Base-by-base conservation (phyloP, 2,113 vertebrate species). In the Phaetusa simplex region DNA sequence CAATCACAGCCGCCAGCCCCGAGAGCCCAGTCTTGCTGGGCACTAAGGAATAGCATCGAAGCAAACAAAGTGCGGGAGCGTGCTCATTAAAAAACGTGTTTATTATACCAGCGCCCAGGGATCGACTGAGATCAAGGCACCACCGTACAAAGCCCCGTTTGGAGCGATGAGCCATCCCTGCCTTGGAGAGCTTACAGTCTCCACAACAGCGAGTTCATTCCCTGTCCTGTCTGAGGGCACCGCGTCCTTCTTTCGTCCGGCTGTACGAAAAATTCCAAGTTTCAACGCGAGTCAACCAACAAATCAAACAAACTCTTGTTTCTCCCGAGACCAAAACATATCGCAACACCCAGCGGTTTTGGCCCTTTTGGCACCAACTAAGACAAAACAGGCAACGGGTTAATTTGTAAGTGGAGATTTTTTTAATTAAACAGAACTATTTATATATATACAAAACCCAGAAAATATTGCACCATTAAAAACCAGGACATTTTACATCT, bases 361-460 rank as follows among this genome's bases (percentile, higher is more conserved):
- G 45, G 52, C 56, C 42, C 72, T 53, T 45, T 17, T 36, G 50
- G 45, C 34, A 86, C 42, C 61, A 45, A 59, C 26, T 24, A 32
- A 67, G 47, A 36, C 47, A 42, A n/a, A 32, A 8, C 36, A 82
- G 56, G 55, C 83, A 24, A 38, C 0, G 14, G 59, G 79, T 71
- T 91, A 32, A 55, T 59, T 52, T 55, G 69, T 65, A 74, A 82
- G 47, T 1, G 12, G 71, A 50, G 18, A 23, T 29, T 62, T 87
- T 72, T 98, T 98, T 97, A 98, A 98, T 98, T 97, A 97, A 98
- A 97, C 9, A 8, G 50, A 32, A 78, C 82, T 98, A 97, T 98
- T 98, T 98, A 97, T 97, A 97, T 98, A 98, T 97, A 95, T 97
- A 98, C 97, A 97, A 92, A 93, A 8, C 90, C 91, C 95, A 92